Evolutionary conservation across 2,113 vertebrate species (phyloP), one percentile per base, ranked within the genome.

Genomic region (Rattus rattus): DNA sequence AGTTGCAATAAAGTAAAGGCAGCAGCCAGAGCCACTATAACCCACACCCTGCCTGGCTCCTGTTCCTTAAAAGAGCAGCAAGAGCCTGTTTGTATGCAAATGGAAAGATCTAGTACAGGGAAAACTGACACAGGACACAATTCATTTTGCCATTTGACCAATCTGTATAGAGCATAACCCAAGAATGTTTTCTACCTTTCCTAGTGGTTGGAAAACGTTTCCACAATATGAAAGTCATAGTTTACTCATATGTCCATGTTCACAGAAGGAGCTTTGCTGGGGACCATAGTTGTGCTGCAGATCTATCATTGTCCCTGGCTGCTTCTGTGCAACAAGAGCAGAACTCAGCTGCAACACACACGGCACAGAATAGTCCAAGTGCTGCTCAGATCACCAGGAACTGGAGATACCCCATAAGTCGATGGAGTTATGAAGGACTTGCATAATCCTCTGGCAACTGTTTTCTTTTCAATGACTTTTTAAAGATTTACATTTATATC

Each of bases 61-160:
- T 67, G 28, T 24, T 69, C 69, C 63, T 43, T 56, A n/a, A 92
- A 91, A 69, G 52, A 95, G 65, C 22, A 91, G 39, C 36, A 69
- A 83, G 49, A 92, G 65, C 16, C 85, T 2, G 8, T 92, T 24
- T 83, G 67, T 36, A 56, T 65, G 70, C 52, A 69, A 22, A 95
- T 63, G 77, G 83, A 86, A 97, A n/a, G 56, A 72, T 8, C 2
- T 52, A 94, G 47, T 39, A 30, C 85, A 39, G 67, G 56, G 61
- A 88, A 96, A 94, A 94, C 33, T 59, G 65, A 89, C 65, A 47
- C 3, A 79, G 84, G 81, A 67, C 86, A 94, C 24, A 93, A 77
- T 84, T 94, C 49, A 79, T 49, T 5, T 43, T 49, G 54, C 16
- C 67, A 77, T 28, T 69, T 75, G 88, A 28, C 52, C 24, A 56